A percentile compares a stretch with the other conserved stretches of the same genome.
Conservation (phyloP, 1,140 invertebrate species). For the Trichonephila clavipes region DNA sequence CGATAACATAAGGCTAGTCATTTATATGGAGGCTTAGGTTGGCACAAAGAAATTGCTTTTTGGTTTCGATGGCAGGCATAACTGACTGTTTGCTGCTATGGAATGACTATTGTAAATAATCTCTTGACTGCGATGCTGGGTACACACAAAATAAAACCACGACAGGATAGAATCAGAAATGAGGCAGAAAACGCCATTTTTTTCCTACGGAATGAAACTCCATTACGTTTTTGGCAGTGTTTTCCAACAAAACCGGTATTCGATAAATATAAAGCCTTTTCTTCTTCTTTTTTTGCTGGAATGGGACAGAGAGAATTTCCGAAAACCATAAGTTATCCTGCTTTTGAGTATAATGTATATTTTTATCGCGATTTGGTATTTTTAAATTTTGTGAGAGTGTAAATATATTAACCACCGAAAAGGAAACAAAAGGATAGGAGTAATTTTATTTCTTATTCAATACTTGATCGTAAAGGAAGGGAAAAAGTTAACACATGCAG, state of each 20-base stretch:
- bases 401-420: no score
- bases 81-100: background rate
- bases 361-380: background rate
- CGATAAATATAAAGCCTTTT: background rate
- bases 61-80: slow-evolving; percentile 22
- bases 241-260: background rate
- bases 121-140: slow-evolving; percentile 10
- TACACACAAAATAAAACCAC: slow-evolving; percentile 31
- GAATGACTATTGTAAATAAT: slow-evolving; percentile 46
- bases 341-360: background rate
- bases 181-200: slow-evolving; percentile 22
- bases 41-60: slow-evolving; percentile 49
- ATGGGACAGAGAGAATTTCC: slow-evolving; percentile 8
- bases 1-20: slow-evolving; percentile 45
- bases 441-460: no score
- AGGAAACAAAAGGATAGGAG: no score
- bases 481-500: no score
- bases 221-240: slow-evolving; percentile 8
- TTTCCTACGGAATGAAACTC: slow-evolving; percentile 9
- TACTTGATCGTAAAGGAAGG: no score
- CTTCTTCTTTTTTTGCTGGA: background rate
- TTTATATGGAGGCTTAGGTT: slow-evolving; percentile 47
- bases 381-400: background rate
- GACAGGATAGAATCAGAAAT: slow-evolving; percentile 26
- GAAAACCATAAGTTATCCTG: slow-evolving; percentile 9